Percentiles rank a stretch among this genome's conserved stretches.
Conservation (phyloP, 2,888 invertebrate genomes). For the Idaea aversata region DNA sequence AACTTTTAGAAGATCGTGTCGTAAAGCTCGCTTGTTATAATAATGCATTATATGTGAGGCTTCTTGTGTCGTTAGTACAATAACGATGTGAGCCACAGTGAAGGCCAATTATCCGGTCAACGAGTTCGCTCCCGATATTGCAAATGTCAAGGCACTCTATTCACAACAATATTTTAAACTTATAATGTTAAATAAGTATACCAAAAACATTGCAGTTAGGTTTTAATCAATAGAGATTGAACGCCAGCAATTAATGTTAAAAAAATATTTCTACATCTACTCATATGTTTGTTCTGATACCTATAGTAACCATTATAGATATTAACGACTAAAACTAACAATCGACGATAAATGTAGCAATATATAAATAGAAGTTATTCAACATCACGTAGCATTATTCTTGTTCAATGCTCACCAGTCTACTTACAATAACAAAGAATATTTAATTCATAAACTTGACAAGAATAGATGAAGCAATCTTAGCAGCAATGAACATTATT, state of each 20-base stretch:
- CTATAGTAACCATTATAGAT: not conserved
- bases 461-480: constrained; percentile 76
- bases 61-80: constrained; percentile 31
- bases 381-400: constrained; percentile 54
- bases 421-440: not conserved
- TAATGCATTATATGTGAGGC: constrained; percentile 58
- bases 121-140: constrained; percentile 25
- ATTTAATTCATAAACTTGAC: constrained; percentile 32
- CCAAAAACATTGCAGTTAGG: not conserved
- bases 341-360: constrained; percentile 32
- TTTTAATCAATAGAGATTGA: too few species aligned
- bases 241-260: too few species aligned
- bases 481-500: constrained; percentile 62
- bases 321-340: not conserved
- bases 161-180: not conserved
- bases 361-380: constrained; percentile 36
- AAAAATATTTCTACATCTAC: too few species aligned
- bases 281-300: not conserved
- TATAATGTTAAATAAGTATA: not conserved
- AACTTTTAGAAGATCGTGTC: constrained; percentile 49
- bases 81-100: constrained; percentile 57
- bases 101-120: constrained; percentile 51
- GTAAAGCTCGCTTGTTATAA: constrained; percentile 63
- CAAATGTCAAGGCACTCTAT: constrained; percentile 62
- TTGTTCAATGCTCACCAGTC: constrained; percentile 11